A percentile compares a stretch with the other conserved stretches of the same genome.
phyloP scores from a whole-genome alignment of 2,888 invertebrate genomes.

The Catocala sponsa region DNA sequence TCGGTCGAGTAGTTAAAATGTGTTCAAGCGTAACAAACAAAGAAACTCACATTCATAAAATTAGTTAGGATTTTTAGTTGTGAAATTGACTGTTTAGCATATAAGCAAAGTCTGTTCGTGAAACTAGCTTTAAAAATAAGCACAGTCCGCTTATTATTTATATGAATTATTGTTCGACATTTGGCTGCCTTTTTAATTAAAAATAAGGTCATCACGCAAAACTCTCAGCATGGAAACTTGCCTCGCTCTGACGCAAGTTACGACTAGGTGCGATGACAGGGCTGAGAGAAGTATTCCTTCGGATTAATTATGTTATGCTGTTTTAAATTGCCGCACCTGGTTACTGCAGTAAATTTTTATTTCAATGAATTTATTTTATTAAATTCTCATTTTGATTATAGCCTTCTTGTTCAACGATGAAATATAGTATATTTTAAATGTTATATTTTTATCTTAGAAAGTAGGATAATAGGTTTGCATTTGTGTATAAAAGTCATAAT shows the following conservation, averaged over 20 bases:
- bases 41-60: too few relatives aligned
- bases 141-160: slow-evolving; percentile 47
- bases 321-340: slow-evolving; percentile 2
- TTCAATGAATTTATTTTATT: too few relatives aligned
- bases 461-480: too few relatives aligned
- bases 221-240: slow-evolving; percentile 33
- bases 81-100: not conserved
- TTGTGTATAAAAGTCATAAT: too few relatives aligned
- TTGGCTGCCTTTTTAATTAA: slow-evolving; percentile 56
- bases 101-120: not conserved
- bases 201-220: slow-evolving; percentile 56
- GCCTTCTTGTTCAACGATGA: too few relatives aligned
- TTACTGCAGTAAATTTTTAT: not conserved
- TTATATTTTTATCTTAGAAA: too few relatives aligned
- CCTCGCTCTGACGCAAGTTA: slow-evolving; percentile 27
- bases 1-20: too few relatives aligned
- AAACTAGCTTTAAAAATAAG: slow-evolving; percentile 38
- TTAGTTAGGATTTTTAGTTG: not conserved
- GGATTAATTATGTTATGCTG: slow-evolving; percentile 28
- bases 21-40: too few relatives aligned
- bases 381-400: too few relatives aligned
- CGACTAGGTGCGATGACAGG: slow-evolving; percentile 34
- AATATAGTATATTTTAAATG: too few relatives aligned
- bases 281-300: slow-evolving; percentile 39
- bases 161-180: slow-evolving; percentile 60